Conservation (phyloP, 2,888 invertebrate genomes). For the Metalampra italica region DNA sequence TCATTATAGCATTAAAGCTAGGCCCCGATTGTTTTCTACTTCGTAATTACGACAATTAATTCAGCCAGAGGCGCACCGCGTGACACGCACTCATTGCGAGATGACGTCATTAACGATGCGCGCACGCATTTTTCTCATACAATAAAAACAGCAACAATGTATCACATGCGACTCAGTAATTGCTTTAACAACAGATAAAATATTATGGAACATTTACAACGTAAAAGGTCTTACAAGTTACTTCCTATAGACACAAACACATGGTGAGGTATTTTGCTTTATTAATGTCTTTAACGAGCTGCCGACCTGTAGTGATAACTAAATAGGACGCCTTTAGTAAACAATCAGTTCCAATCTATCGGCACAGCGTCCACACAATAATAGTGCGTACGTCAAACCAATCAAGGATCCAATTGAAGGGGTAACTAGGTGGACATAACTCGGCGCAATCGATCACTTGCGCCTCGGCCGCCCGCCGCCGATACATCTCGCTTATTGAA, state of each 20-base stretch:
- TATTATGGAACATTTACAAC: conserved; percentile 41
- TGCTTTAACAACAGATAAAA: conserved; percentile 47
- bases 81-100: conserved; percentile 44
- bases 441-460: conserved; percentile 68
- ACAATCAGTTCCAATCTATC: conserved; percentile 69
- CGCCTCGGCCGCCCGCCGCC: conserved; percentile 37
- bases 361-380: conserved; percentile 53
- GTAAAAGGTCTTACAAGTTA: conserved; percentile 39
- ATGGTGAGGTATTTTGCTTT: no score
- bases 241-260: conserved; percentile 24
- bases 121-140: conserved; percentile 55
- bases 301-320: conserved; percentile 19
- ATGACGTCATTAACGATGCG: conserved; percentile 62
- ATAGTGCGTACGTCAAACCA: conserved; percentile 70
- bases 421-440: conserved; percentile 74
- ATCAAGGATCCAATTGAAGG: conserved; percentile 75
- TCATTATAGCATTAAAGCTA: conserved; percentile 55
- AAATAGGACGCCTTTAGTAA: conserved; percentile 45
- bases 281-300: not conserved
- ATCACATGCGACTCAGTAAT: conserved; percentile 40
- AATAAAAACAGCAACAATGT: conserved; percentile 44
- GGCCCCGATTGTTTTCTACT: conserved; percentile 66
- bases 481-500: conserved; percentile 67
- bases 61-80: conserved; percentile 55
- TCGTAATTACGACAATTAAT: conserved; percentile 70